Base-by-base conservation (phyloP, 1,140 invertebrate species). In the Trichonephila clavipes region DNA sequence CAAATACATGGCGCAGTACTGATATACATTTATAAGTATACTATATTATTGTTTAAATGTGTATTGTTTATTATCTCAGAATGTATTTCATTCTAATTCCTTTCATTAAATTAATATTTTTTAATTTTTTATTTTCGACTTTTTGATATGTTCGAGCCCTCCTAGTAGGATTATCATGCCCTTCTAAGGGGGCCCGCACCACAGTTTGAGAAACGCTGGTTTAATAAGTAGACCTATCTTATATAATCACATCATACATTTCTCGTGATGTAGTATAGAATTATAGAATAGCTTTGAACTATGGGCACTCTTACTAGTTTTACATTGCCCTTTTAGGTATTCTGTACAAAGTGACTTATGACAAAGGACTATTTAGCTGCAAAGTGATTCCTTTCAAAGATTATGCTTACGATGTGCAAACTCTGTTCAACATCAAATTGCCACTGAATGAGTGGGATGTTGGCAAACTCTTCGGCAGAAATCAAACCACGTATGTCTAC, bases 401-500 rank as follows among this genome's bases (percentile, higher is more conserved):
- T 40, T 92, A 69, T 21, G 62, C 85, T 7, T 34, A 19, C 1
- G 90, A 92, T 21, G 4, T 72, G 7, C 90, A 92, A 24, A 92
- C 66, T 59, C 51, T 92, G n/a, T 24, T 91, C 24, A 83, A 91
- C 61, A 86, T 92, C 58, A 69, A 86, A 12, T 12, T 59, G n/a
- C 21, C 28, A 7, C 7, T 14, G 21, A 59, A 59, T 5, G 18
- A 86, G 18, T 92, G 90, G 90, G 16, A 40, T 18, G 62, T 72
- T 2, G 90, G 40, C 19, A 87, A 92, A 4, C 82, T 92, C 1
- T 92, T 92, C 28, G 90, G 90, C 14, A 24, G 62, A 14, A 92
- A 92, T 61, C 28, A 87, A 10, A 92, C 90, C 8, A 59, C 21
- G 18, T 92, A 92, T 40, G 81, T 83, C 8, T 92, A 92, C 18